These are phyloP conservation scores for Nemapogon koenigi DNA, from an alignment of 2,888 invertebrate species.

Conservation along the genomic window DNA sequence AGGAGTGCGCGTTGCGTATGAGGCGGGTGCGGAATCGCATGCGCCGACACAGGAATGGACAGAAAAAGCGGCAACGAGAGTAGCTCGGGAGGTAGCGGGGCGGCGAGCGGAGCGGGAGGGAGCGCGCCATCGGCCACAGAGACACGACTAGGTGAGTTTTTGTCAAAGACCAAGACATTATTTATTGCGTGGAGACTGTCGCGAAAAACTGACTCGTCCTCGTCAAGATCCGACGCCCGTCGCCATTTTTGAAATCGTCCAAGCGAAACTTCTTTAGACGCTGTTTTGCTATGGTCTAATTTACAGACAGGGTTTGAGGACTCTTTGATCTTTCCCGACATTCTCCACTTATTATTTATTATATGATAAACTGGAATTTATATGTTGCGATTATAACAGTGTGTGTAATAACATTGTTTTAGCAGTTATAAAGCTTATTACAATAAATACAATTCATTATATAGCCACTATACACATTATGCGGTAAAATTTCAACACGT, in stretches of 20 bases:
- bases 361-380: too few relatives aligned
- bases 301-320: constrained; percentile 30
- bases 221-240: constrained; percentile 43
- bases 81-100: constrained; percentile 27
- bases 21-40: constrained; percentile 14
- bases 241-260: constrained; percentile 58
- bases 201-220: constrained; percentile 57
- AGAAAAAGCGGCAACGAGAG: constrained; percentile 41
- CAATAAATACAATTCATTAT: too few relatives aligned
- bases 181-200: constrained; percentile 63
- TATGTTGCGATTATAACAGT: too few relatives aligned
- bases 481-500: too few relatives aligned
- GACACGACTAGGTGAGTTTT: constrained; percentile 63
- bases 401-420: too few relatives aligned
- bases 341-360: constrained; percentile 28
- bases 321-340: constrained; percentile 47
- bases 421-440: too few relatives aligned
- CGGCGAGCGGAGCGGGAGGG: constrained; percentile 22
- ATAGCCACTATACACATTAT: too few relatives aligned
- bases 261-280: constrained; percentile 42
- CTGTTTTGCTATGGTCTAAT: constrained; percentile 58
- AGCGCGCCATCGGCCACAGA: constrained; percentile 53
- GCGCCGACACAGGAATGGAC: constrained; percentile 53
- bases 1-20: constrained; percentile 42
- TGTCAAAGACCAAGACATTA: constrained; percentile 62